Evolutionary conservation across 2,888 invertebrate genomes (phyloP).

Genomic region (Crocallis elinguaria): DNA sequence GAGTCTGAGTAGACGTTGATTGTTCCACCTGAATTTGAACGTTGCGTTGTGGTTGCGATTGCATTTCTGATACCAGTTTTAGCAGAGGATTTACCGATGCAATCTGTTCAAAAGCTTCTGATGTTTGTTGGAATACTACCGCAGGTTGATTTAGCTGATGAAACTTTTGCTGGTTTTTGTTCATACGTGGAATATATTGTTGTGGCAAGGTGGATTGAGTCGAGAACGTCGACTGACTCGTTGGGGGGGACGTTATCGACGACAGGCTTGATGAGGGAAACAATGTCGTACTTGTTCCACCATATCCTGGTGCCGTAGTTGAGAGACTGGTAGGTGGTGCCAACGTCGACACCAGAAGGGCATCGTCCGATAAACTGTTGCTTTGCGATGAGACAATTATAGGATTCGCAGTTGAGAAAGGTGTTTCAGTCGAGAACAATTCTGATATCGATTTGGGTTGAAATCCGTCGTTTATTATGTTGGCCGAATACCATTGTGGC

Average conservation of each 20-base stretch:
- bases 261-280: conserved; percentile 30
- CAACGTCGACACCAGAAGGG: conserved; percentile 38
- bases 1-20: neutral
- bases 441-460: conserved; percentile 73
- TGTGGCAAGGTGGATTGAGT: neutral
- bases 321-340: conserved; percentile 32
- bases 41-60: conserved; percentile 18
- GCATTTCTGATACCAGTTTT: conserved; percentile 15
- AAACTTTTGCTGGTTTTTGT: conserved; percentile 2
- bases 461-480: conserved; percentile 67
- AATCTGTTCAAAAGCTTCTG: neutral
- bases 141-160: neutral
- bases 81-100: neutral
- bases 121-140: conserved; percentile 1
- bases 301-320: conserved; percentile 8
- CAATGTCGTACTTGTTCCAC: conserved; percentile 7
- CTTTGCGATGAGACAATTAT: conserved; percentile 46
- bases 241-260: neutral
- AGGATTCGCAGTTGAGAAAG: conserved; percentile 62
- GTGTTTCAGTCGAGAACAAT: conserved; percentile 65
- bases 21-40: conserved; percentile 14
- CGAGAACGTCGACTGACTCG: conserved; percentile 11
- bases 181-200: conserved; percentile 12
- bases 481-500: conserved; percentile 75
- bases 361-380: conserved; percentile 31